phyloP scores from a whole-genome alignment of 2,888 invertebrate genomes.

The Pterostichus niger region DNA sequence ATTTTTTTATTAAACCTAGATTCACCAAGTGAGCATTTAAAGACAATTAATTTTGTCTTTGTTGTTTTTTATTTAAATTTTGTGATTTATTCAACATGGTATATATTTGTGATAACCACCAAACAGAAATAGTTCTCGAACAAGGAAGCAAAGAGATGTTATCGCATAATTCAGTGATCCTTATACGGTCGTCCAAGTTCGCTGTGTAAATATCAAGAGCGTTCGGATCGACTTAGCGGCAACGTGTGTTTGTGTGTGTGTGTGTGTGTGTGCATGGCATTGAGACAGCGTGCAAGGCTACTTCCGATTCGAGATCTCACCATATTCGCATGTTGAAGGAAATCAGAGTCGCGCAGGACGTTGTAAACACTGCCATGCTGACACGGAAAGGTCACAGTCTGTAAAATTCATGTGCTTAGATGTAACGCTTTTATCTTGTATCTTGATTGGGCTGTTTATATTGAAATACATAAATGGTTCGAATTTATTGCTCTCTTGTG shows the following conservation, averaged over 20 bases:
- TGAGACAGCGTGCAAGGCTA: not conserved
- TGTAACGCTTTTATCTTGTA: not conserved
- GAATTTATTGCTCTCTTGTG: too few species aligned
- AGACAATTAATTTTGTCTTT: too few species aligned
- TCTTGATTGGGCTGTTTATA: not conserved
- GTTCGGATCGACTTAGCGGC: too few species aligned
- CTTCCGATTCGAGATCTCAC: constrained; percentile 4
- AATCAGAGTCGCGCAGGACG: not conserved
- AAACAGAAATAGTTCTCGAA: not conserved
- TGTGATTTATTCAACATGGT: too few species aligned
- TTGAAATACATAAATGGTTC: not conserved
- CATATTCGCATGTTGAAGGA: constrained; percentile 13
- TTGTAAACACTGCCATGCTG: not conserved
- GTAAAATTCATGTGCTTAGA: not conserved
- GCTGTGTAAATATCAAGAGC: constrained; percentile 22
- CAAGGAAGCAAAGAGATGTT: not conserved
- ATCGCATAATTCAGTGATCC: constrained; percentile 1
- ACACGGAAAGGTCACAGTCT: not conserved
- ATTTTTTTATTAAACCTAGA: too few species aligned
- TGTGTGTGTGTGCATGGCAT: too few species aligned
- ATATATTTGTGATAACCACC: too few species aligned
- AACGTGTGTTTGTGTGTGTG: too few species aligned
- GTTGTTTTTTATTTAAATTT: too few species aligned
- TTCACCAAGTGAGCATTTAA: too few species aligned
- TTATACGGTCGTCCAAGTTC: constrained; percentile 13